Evolutionary conservation across 1,140 invertebrate genomes (phyloP), one percentile per base, ranked within the genome.

Genomic region (Ceratitis capitata): DNA sequence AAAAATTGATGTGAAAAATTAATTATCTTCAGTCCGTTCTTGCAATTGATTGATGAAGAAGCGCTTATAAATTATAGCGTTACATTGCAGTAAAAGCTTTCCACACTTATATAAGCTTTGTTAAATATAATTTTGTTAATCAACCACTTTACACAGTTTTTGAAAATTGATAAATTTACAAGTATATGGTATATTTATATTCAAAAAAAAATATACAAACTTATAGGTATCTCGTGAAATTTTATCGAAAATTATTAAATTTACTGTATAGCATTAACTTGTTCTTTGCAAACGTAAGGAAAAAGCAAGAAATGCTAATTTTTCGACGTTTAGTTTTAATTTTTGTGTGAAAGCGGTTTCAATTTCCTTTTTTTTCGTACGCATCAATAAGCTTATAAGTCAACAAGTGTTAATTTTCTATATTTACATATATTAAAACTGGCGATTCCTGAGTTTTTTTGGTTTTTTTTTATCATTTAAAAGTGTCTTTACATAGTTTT

Each of bases 391-490:
- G 61, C 61, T 35, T 7, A 12, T 78, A 16, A 45, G 39, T 78
- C 69, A 78, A 78, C 69, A 45, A 78, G 39, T 39, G 69, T n/a
- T 78, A 16, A 23, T 78, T 19, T 78, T n/a, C 3, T 64, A 35
- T 78, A 78, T 78, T n/a, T 78, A 78, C 69, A 78, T 45, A 78
- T 23, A 45, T 78, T 78, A 45, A 19, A 39, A 78, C 69, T 78
- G 69, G 69, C 69, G 45, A 78, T 78, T 78, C 69, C 69, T 78
- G 69, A 78, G 69, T 78, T 42, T 42, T 78, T 78, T 32, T 64
- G 23, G 35, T 78, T 78, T 78, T 45, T 45, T 45, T 45, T 45
- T 26, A 12, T 78, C 45, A 26, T 69, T 35, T 32, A 45, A 78
- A 45, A 23, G 69, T 78, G 69, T 78, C 69, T 78, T 45, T 78